Base-by-base conservation (phyloP, 2,113 vertebrate species). In the Lampris megalopsis region DNA sequence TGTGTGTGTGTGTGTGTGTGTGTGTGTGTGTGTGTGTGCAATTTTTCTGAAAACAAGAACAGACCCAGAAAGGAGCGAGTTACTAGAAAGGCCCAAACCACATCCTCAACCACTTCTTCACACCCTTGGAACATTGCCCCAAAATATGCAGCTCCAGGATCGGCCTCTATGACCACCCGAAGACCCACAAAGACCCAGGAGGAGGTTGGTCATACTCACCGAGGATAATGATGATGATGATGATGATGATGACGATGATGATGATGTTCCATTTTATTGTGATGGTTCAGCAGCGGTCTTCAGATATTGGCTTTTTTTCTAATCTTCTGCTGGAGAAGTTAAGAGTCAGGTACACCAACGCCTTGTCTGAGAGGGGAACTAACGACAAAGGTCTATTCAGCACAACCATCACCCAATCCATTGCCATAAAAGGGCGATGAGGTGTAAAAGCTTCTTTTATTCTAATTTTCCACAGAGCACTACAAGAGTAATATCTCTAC, bases 251-350 rank as follows among this genome's bases (percentile, higher is more conserved):
- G 24, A 24, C 24, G 24, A 24, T 24, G 24, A 24, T 0, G 24
- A 24, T 24, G 24, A 24, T 24, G 24, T 24, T 24, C 24, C 24
- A 24, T 24, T 24, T 24, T 24, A 24, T 24, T 24, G 24, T 24
- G 24, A 24, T 52, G 36, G 5, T 10, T 57, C 6, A 59, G 38
- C 50, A 64, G 56, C 40, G n/a, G 13, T 68, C 10, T 68, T 53
- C 60, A 53, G 64, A 67, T 37, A 37, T 41, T 48, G 52, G 37
- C 3, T 64, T 71, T 75, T 60, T 24, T 61, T 37, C 24, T 62
- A 41, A 58, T 63, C 45, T 53, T 42, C 47, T 72, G 37, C 54
- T 37, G 71, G 48, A 67, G 80, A 75, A 77, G 59, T 56, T 5
- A 53, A 36, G 56, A 36, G 47, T 41, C 62, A 8, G 13, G 13